Evolutionary conservation across 2,113 vertebrate genomes (phyloP), one percentile per base, ranked within the genome.

Genomic region (Cyprinus carpio): DNA sequence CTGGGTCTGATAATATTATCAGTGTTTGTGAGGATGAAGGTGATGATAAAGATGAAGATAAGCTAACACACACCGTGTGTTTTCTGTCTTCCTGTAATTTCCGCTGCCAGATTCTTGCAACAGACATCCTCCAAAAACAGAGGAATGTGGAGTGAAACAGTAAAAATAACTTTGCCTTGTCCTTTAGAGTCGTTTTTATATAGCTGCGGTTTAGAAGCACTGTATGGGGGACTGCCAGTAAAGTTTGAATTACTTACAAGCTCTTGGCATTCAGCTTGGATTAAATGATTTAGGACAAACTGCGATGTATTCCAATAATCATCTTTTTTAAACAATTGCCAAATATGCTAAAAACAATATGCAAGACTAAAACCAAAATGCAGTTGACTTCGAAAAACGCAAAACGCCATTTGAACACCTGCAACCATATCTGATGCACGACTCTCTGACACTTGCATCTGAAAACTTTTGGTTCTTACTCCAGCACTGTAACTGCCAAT

Each of bases 151-250:
- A 75, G 56, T 20, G 64, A 81, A 72, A 65, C 13, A 56, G 64
- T 83, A 60, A 84, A 83, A 81, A 72, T 81, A 88, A 84, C 84
- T 80, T 74, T 83, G 81, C 84, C 56, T 80, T 82, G 43, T 82
- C 60, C 43, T 51, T 65, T 31, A 23, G 25, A 67, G 79, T 64
- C 62, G 67, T n/a, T n/a, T 67, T 81, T 81, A 65, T 81, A 81
- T 8, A 81, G 40, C 27, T 67, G n/a, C 62, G 49, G 60, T 43
- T 65, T 51, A 69, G 6, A 69, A 69, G 2, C 64, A 27, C 78
- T 80, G 77, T 23, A 31, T 9, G 54, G 43, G n/a, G 64, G 80
- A 82, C 62, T 69, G 80, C 40, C 64, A 82, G 43, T 54, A 69
- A 82, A 69, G 40, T 69, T 49, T 29, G 9, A 81, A 81, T 81